Base-by-base conservation (phyloP, 2,888 invertebrate genomes). In the Pammene aurita region DNA sequence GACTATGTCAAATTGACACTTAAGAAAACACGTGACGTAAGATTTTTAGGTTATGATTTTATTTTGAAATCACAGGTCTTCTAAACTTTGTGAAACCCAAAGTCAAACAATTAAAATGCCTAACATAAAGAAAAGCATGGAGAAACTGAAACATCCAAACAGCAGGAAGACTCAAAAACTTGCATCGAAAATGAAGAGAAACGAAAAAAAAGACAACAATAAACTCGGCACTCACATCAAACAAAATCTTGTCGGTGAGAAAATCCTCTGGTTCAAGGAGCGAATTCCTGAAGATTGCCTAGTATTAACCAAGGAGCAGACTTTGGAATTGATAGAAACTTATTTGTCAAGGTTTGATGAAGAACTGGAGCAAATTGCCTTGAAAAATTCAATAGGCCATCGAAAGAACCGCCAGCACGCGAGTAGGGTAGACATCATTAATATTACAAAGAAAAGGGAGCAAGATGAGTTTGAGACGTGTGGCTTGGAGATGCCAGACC, bases 91-190 rank as follows among this genome's bases (percentile, higher is more conserved):
- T 54, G n/a, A 7, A 54, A 13, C 2, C 26, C 26, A 26, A 34
- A 54, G 7, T 35, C 34, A 11, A 26, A 7, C 14, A 1, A n/a
- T 26, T 13, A 68, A 58, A 79, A 92, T 92, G 92, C 89, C 90
- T 55, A 90, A 89, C 76, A 68, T 84, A 67, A 91, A 88, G 72
- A 84, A 81, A 54, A 86, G 78, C 71, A 76, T 92, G 48, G 90
- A 90, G 48, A 94, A 94, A 84, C 92, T 94, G 65, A 95, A 95
- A 80, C 97, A 97, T 88, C 97, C 97, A 0, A 97, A 97, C 84
- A 97, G 97, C 78, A 94, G 97, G 74, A 97, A 96, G 90, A 96
- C 96, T 0, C 92, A 94, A 72, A 95, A 95, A 9, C 84, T 97
- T 18, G 93, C 94, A 2, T 96, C 95, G 82, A 95, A 96, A 85